Conservation (phyloP, 2,888 invertebrate species). For the Marronus borbonicus region DNA sequence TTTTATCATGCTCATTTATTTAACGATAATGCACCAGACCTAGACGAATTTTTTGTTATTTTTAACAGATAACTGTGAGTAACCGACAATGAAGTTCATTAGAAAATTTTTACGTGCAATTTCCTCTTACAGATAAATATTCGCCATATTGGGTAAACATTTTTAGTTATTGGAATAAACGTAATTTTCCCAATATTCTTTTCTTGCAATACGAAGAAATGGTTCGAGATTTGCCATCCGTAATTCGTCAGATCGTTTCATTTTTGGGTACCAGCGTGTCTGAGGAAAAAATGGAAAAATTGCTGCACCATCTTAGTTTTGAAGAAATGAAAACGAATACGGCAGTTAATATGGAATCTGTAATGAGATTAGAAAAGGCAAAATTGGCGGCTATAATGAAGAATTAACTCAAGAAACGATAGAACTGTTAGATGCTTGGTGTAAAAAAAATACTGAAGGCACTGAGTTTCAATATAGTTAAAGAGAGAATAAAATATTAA, state of each 20-base stretch:
- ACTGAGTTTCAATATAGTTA: conserved; percentile 68
- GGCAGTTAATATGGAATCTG: conserved; percentile 71
- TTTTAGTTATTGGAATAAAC: conserved; percentile 64
- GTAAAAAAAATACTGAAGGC: conserved; percentile 74
- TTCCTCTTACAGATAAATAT: conserved; percentile 58
- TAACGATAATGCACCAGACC: background rate
- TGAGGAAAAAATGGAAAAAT: conserved; percentile 61
- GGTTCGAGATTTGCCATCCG: conserved; percentile 68
- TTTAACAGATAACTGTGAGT: conserved; percentile 47
- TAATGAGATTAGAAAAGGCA: conserved; percentile 71
- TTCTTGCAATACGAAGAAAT: conserved; percentile 64
- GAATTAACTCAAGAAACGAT: conserved; percentile 82
- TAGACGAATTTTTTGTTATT: conserved; percentile 36
- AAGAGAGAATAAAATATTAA: too few relatives aligned
- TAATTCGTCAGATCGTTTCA: conserved; percentile 67
- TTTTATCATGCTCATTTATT: conserved; percentile 79
- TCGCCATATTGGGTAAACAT: conserved; percentile 64
- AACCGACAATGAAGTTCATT: background rate
- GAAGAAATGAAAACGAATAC: conserved; percentile 72
- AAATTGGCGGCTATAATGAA: conserved; percentile 66
- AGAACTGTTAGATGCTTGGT: conserved; percentile 82
- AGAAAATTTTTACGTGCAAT: background rate
- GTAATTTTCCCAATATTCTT: conserved; percentile 64
- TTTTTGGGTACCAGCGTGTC: conserved; percentile 68
- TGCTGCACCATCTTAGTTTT: conserved; percentile 71